These are phyloP conservation scores for Meles meles DNA, from an alignment of 2,113 vertebrate species.

Conservation along the genomic window DNA sequence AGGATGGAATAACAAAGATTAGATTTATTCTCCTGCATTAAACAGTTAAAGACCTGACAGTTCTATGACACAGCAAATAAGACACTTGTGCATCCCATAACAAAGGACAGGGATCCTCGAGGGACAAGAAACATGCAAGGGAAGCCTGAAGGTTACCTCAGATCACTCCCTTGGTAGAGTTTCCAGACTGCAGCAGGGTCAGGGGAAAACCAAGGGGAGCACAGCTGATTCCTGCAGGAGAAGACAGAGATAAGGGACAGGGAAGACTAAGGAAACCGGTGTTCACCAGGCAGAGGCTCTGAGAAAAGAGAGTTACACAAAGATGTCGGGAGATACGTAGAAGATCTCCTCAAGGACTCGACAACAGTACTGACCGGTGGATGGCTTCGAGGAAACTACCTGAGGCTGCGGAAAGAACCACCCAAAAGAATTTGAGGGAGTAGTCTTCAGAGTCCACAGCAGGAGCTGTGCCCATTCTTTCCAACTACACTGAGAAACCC, in stretches of 20 bases:
- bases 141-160: not conserved
- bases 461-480: not conserved
- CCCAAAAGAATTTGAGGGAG: not conserved
- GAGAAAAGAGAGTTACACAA: not conserved
- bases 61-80: not conserved
- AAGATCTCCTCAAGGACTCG: not conserved
- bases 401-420: not conserved
- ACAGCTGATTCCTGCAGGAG: not conserved
- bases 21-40: not conserved
- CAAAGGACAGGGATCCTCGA: not conserved
- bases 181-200: not conserved
- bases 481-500: not conserved
- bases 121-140: not conserved
- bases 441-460: not conserved
- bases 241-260: not conserved
- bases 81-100: not conserved
- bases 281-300: not conserved
- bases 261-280: not conserved
- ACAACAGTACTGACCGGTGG: not conserved
- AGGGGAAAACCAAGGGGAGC: too few species aligned
- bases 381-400: not conserved
- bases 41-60: not conserved
- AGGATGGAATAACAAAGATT: not conserved
- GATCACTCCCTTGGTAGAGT: not conserved
- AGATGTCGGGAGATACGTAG: not conserved